Conservation (phyloP, 2,113 vertebrate species). For the Menidia beryllina region DNA sequence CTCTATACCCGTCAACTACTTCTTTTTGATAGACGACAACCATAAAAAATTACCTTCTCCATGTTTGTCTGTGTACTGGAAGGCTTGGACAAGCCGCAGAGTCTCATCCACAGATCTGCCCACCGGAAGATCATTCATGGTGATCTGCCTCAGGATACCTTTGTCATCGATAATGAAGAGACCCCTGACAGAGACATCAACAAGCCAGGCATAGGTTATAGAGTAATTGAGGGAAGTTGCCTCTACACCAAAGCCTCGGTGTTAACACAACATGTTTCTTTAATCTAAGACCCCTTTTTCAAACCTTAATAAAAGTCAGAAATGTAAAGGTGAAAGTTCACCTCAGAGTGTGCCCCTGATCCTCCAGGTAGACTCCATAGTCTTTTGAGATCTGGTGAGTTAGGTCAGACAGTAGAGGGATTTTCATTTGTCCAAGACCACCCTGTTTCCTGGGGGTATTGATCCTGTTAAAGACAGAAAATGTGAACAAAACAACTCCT, state of each 20-base stretch:
- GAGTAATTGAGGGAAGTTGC: not conserved
- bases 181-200: constrained; percentile 83
- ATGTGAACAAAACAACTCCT: not conserved
- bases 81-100: constrained; percentile 93
- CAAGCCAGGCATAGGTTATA: not conserved
- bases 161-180: constrained; percentile 97
- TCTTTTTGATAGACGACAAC: no score
- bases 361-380: constrained; percentile 95
- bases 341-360: constrained; percentile 95
- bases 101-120: constrained; percentile 97
- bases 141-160: constrained; percentile 93
- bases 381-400: constrained; percentile 97
- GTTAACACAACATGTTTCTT: not conserved
- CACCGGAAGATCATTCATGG: constrained; percentile 97
- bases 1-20: not conserved
- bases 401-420: constrained; percentile 94
- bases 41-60: constrained; percentile 88
- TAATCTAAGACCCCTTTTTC: not conserved
- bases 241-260: not conserved
- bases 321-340: constrained; percentile 55
- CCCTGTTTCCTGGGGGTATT: constrained; percentile 95
- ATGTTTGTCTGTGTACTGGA: constrained; percentile 96
- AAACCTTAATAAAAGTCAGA: not conserved
- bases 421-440: constrained; percentile 92
- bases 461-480: constrained; percentile 84